Base-by-base conservation (phyloP, 2,113 vertebrate genomes). In the Nothoprocta perdicaria region DNA sequence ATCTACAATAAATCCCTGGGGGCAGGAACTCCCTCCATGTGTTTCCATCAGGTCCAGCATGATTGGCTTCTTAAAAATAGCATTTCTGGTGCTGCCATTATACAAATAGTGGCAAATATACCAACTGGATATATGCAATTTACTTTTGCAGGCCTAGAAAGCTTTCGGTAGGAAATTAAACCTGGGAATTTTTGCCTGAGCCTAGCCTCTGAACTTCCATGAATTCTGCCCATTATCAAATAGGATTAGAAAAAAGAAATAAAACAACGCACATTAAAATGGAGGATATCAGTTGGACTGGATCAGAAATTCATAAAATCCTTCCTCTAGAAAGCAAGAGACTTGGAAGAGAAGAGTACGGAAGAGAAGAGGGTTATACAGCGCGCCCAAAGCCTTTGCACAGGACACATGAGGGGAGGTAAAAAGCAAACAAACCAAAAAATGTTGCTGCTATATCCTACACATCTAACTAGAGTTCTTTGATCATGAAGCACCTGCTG, bases 401-500 rank as follows among this genome's bases (percentile, higher is more conserved):
- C 33, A 71, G 41, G 6, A 60, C 33, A 35, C 9, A 74, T 7
- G 13, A 57, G 29, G 46, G 19, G 61, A 61, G 46, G 61, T 52
- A 72, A 76, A 66, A 3, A 63, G n/a, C n/a, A n/a, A 86, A 86
- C 74, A 23, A 10, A 71, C 9, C 21, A 38, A 38, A 38, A 38
- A 38, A 38, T 38, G 12, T 79, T 84, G 24, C 12, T 84, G 84
- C 48, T 82, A n/a, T 53, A 16, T 79, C 45, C 26, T 84, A 60
- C 27, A 38, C 5, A 27, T 83, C n/a, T 87, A 92, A 92, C 33
- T 72, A 40, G 60, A 89, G 65, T 82, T 85, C 72, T 92, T 89
- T 92, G 75, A 83, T 94, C 46, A 17, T 12, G 41, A 46, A 78
- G 69, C 92, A 95, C 91, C 82, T 92, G 67, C 86, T 69, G 71